phyloP scores from a whole-genome alignment of 1,140 invertebrate genomes.

The Cydia amplana region DNA sequence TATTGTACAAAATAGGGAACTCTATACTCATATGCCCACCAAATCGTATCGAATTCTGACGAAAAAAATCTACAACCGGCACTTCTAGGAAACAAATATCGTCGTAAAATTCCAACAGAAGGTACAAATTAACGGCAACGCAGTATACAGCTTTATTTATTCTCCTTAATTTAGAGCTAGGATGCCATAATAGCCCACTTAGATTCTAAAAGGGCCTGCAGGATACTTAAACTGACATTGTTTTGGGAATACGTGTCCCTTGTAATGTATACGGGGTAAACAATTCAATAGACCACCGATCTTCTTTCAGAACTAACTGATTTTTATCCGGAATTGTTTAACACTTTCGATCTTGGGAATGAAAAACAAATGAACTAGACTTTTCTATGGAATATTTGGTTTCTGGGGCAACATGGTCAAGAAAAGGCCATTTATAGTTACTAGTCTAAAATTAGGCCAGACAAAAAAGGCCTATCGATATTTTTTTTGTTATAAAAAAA shows the following conservation, averaged over 20 bases:
- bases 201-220: constrained; percentile 48
- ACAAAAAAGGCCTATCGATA: no score
- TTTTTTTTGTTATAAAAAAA: no score
- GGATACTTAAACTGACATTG: background rate
- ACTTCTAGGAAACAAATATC: background rate
- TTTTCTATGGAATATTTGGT: no score
- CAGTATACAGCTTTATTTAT: constrained; percentile 65
- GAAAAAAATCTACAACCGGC: background rate
- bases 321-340: no score
- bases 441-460: no score
- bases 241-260: background rate
- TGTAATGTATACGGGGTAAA: background rate
- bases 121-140: constrained; percentile 64
- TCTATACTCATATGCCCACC: no score
- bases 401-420: no score
- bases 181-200: constrained; percentile 57
- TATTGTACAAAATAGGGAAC: no score
- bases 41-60: background rate
- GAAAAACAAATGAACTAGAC: no score
- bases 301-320: background rate
- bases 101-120: constrained; percentile 44
- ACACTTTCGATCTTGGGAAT: no score
- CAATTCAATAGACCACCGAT: background rate
- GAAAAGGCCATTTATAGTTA: no score
- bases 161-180: constrained; percentile 63